Evolutionary conservation across 2,797 vertebrate genomes (phyloP), one percentile per base, ranked within the genome.

Genomic region (Limnodromus scolopaceus): DNA sequence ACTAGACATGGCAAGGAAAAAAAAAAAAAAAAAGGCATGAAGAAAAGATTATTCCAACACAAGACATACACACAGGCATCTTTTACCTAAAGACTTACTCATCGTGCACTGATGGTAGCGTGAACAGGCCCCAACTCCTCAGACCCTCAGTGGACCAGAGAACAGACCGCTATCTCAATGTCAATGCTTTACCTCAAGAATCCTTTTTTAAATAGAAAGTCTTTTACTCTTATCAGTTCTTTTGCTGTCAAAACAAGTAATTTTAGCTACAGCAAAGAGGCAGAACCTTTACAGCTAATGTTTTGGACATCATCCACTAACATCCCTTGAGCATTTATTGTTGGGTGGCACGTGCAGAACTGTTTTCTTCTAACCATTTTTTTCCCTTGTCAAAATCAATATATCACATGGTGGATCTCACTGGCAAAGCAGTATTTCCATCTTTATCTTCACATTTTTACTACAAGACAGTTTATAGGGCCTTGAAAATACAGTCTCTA

Each of bases 211-310:
- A 92, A 85, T 13, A 86, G 28, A 12, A 51, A 79, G 17, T 55
- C 36, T 81, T 87, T 88, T 72, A 70, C 34, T 88, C 69, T 84
- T 82, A 95, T 18, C 78, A 83, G 43, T 48, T 74, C 60, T 45
- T 51, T 84, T 91, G 79, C 76, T 83, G 64, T 80, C 60, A 91
- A 87, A 87, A 74, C n/a, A 87, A 85, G 64, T 85, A 70, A 79
- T 91, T 92, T 92, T 80, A 91, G 71, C 84, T 91, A 66, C 43
- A 91, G 65, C 63, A 84, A 66, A 69, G 48, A 87, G 30, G 65
- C 70, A 90, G 88, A 85, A 85, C 65, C 71, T 91, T 69, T 64
- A 92, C 24, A 72, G 70, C 55, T 82, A 69, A 79, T 54, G 23
- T 61, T 82, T 60, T 95, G 75, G 75, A 91, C n/a, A 70, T 16